Evolutionary conservation across 2,113 vertebrate genomes (phyloP).

Genomic region (zebrafish (Danio rerio)): DNA sequence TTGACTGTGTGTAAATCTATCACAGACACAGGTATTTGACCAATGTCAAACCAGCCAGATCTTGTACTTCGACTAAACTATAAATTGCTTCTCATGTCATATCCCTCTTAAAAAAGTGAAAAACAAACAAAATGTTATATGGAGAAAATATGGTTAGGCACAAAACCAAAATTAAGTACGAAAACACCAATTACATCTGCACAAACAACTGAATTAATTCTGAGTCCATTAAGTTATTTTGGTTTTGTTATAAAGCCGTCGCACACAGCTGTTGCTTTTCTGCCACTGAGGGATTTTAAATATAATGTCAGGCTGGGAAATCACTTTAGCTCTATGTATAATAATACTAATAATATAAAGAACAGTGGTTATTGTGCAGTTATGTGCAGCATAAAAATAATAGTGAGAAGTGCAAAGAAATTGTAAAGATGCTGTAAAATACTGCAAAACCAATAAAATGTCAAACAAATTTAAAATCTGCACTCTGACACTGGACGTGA

Average conservation of each 20-base stretch:
- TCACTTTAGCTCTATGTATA: neutral
- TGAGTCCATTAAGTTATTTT: conserved; percentile 14
- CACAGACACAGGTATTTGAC: conserved; percentile 70
- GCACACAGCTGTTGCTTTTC: conserved; percentile 17
- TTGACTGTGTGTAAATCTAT: conserved; percentile 67
- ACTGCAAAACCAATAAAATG: conserved; percentile 16
- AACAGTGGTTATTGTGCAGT: neutral
- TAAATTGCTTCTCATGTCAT: conserved; percentile 15
- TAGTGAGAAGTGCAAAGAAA: conserved; percentile 6
- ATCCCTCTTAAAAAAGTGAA: neutral
- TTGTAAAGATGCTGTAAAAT: neutral
- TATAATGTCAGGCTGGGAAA: neutral
- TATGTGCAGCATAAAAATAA: neutral
- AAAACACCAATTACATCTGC: conserved; percentile 5
- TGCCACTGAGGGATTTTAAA: neutral
- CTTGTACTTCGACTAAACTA: conserved; percentile 59
- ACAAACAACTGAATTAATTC: neutral
- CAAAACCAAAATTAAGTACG: neutral
- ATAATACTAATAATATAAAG: neutral
- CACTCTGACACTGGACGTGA: conserved; percentile 18
- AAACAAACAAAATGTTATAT: neutral
- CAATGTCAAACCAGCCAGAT: conserved; percentile 62
- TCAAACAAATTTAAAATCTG: conserved; percentile 7
- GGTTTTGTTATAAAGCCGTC: conserved; percentile 2
- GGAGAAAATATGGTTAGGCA: neutral